Base-by-base conservation (phyloP, 2,888 invertebrate genomes). In the Cenopis cana region DNA sequence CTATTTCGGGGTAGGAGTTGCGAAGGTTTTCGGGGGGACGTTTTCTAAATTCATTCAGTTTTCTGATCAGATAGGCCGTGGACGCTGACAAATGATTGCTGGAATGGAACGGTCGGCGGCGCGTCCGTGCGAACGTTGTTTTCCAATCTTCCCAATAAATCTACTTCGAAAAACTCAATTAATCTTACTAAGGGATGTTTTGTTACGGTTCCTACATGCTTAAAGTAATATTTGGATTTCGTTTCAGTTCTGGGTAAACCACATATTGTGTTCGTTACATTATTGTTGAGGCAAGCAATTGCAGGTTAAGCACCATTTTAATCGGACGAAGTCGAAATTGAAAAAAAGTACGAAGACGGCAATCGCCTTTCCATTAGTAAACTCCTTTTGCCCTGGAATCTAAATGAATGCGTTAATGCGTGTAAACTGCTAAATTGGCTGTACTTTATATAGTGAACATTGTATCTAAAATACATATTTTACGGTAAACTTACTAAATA, bases 121-220 rank as follows among this genome's bases (percentile, higher is more conserved):
- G 82, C 81, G 82, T 80, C 82, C 80, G 79, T 80, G 79, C 85
- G 81, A 82, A 82, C 82, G 80, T 79, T 81, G 81, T 83, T 85
- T 81, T 80, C 79, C 80, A 84, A 81, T 84, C 82, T 83, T 79
- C 78, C 81, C 81, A 81, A 88, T 89, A 87, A 86, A 89, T 89
- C 88, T 83, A 82, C 85, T 86, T 87, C 83, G 85, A 86, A 88
- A 87, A 89, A 88, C 85, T 87, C 85, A 84, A 89, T 88, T 88
- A 88, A 89, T 89, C 89, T 89, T 86, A 76, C 81, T 79, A 78
- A 76, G 75, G 79, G 79, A 81, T 82, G 80, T 81, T 81, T 79
- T 75, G 83, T 79, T 82, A 82, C 83, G 80, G 46, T 80, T 73
- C 76, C 76, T 64, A 46, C 59, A 72, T 66, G 76, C 74, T 75